Conservation (phyloP, 2,888 invertebrate species). For the Orchesellides sinensis region DNA sequence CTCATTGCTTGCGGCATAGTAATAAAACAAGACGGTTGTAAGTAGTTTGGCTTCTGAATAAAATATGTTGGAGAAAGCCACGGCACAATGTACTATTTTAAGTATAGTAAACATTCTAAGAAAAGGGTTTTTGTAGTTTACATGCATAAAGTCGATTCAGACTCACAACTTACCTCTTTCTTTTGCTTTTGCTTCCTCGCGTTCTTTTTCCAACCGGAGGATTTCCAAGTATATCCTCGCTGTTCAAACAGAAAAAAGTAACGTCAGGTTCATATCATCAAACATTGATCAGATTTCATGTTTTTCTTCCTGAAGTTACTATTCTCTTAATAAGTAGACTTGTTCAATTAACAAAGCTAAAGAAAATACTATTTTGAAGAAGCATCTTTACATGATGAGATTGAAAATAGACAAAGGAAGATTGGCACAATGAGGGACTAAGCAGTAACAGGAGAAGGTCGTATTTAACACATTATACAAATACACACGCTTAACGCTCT, state of each 20-base stretch:
- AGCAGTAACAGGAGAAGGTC: not conserved
- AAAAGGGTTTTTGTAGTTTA: not conserved
- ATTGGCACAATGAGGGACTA: not conserved
- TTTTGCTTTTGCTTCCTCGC: conserved; percentile 60
- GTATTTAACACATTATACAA: not conserved
- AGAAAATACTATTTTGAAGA: not conserved
- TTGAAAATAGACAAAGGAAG: not conserved
- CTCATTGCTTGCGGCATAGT: conserved; percentile 4
- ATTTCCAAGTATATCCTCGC: conserved; percentile 70
- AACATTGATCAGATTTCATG: conserved; percentile 27
- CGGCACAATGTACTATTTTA: too few relatives aligned
- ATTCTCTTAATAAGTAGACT: not conserved
- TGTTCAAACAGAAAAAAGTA: conserved; percentile 36
- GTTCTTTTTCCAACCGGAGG: conserved; percentile 67
- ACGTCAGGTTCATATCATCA: conserved; percentile 43
- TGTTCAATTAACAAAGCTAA: too few relatives aligned
- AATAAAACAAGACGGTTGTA: not conserved
- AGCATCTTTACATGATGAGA: not conserved
- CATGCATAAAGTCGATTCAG: not conserved
- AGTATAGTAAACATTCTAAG: too few relatives aligned
- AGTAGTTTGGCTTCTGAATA: too few relatives aligned
- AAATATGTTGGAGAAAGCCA: too few relatives aligned
- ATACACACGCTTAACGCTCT: not conserved
- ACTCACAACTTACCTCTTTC: conserved; percentile 52
- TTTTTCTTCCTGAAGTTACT: not conserved